A percentile compares a stretch with the other conserved stretches of the same genome.
Evolutionary conservation across 2,888 invertebrate species (phyloP).

Genomic region (Tipula confusa): DNA sequence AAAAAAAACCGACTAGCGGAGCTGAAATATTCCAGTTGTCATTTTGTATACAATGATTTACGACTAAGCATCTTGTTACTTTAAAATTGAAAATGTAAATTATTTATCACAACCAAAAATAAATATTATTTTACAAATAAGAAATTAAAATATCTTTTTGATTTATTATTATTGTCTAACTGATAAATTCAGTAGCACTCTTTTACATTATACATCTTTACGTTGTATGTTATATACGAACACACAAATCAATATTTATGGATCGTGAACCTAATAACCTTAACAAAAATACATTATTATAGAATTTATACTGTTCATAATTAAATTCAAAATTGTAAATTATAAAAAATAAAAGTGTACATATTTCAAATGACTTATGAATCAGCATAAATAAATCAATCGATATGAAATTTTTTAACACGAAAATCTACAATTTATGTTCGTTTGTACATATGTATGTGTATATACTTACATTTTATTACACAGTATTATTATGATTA

Average conservation of each 20-base stretch:
- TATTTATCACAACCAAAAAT: neutral
- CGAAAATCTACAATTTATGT: neutral
- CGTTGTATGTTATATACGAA: neutral
- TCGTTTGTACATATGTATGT: neutral
- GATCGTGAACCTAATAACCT: conserved; percentile 6
- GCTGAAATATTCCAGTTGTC: neutral
- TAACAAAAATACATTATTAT: neutral
- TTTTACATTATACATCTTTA: neutral
- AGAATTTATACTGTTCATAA: neutral
- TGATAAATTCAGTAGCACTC: conserved; percentile 14
- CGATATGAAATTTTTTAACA: conserved; percentile 8
- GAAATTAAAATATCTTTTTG: neutral
- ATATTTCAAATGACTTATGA: neutral
- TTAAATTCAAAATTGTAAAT: neutral
- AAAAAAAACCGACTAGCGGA: neutral
- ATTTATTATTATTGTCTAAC: conserved; percentile 8
- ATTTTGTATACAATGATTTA: neutral
- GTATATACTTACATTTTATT: neutral
- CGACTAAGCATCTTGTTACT: neutral
- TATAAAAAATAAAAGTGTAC: neutral
- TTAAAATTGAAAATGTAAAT: neutral
- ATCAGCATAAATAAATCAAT: conserved; percentile 25
- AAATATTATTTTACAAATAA: neutral
- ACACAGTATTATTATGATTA: neutral
- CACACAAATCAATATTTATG: conserved; percentile 9